Evolutionary conservation across 2,888 invertebrate genomes (phyloP).

Genomic region (Macrophya annulata): DNA sequence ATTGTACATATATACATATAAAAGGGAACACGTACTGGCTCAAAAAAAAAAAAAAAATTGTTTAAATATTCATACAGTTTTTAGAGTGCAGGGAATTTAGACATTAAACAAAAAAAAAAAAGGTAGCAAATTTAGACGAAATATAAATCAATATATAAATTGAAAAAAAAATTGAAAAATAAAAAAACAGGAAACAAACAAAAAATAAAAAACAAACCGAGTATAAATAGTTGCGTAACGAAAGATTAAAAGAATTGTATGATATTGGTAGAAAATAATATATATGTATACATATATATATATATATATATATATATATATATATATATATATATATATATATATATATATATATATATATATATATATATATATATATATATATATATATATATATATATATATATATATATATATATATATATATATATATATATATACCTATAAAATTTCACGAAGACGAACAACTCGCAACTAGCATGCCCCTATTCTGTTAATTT

Average conservation of each 20-base stretch:
- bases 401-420: no score
- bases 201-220: neutral
- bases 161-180: neutral
- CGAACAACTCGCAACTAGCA: conserved; percentile 53
- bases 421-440: no score
- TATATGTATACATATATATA: no score
- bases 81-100: conserved; percentile 28
- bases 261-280: conserved; percentile 33
- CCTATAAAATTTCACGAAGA: conserved; percentile 34
- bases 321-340: no score
- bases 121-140: conserved; percentile 17
- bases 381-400: no score
- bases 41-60: neutral
- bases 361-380: no score
- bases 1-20: conserved; percentile 16
- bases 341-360: no score
- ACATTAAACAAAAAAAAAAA: conserved; percentile 6
- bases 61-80: conserved; percentile 30
- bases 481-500: conserved; percentile 53
- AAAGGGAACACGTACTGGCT: conserved; percentile 7
- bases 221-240: neutral
- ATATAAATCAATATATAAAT: neutral
- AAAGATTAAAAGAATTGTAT: conserved; percentile 19
- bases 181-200: neutral
- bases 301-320: no score